phyloP scores from a whole-genome alignment of 2,113 vertebrate species.

The Brevimyrus niger region DNA sequence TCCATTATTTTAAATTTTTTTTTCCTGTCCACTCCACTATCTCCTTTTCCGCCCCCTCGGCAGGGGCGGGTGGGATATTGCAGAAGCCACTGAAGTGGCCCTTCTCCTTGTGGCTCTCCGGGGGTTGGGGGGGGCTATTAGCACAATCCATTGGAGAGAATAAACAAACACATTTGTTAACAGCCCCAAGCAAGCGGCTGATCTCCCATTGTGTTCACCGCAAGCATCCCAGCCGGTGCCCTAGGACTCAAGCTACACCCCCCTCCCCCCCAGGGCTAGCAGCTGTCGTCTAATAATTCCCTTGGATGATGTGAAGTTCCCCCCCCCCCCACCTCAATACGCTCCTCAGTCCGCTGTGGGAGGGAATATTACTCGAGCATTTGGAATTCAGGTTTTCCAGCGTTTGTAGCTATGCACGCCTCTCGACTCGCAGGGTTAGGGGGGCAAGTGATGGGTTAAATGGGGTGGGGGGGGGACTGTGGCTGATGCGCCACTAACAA shows the following conservation, averaged over 20 bases:
- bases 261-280: background rate
- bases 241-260: background rate
- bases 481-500: slow-evolving; percentile 7
- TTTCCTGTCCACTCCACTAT: background rate
- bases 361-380: background rate
- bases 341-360: background rate
- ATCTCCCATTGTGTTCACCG: slow-evolving; percentile 16
- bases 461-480: background rate
- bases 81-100: slow-evolving; percentile 45
- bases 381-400: background rate
- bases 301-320: background rate
- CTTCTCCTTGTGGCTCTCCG: slow-evolving; percentile 31
- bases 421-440: background rate
- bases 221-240: background rate
- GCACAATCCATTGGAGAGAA: slow-evolving; percentile 45
- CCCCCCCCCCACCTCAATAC: background rate
- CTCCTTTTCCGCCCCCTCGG: background rate
- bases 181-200: slow-evolving; percentile 31
- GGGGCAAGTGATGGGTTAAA: background rate
- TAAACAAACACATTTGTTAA: slow-evolving; percentile 55
- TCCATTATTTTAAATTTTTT: slow-evolving; percentile 25
- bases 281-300: background rate
- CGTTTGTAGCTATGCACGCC: background rate
- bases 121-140: slow-evolving; percentile 39
- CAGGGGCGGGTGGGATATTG: slow-evolving; percentile 14